phyloP scores from a whole-genome alignment of 2,797 vertebrate species.

The Neosalanx taihuensis region DNA sequence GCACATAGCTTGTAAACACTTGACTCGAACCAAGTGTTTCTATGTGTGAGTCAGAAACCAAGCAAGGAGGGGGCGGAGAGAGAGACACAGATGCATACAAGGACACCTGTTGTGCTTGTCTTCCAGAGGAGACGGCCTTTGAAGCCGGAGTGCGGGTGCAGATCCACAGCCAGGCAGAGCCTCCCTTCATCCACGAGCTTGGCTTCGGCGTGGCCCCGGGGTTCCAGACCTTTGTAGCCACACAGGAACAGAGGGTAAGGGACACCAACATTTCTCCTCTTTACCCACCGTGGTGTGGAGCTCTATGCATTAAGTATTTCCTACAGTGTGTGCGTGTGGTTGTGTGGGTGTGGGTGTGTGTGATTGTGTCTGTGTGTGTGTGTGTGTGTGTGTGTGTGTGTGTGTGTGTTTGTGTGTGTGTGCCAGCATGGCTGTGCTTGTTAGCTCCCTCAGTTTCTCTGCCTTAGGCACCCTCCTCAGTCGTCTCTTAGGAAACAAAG shows the following conservation, averaged over 20 bases:
- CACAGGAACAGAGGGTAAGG: constrained; percentile 95
- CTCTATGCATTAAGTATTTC: constrained; percentile 3
- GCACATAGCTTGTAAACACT: background rate
- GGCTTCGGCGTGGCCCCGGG: constrained; percentile 98
- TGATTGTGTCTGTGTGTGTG: background rate
- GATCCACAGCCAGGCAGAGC: constrained; percentile 98
- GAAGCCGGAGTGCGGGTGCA: constrained; percentile 97
- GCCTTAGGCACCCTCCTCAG: background rate
- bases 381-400: background rate
- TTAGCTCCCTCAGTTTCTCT: background rate
- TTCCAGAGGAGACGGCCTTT: constrained; percentile 93
- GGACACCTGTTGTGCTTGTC: constrained; percentile 12
- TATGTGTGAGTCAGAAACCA: no score
- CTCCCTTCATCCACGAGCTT: constrained; percentile 94
- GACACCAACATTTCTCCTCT: background rate
- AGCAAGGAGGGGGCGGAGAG: no score
- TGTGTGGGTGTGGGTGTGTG: background rate
- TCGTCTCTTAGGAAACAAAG: constrained; percentile 30
- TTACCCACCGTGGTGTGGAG: background rate
- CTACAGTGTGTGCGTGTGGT: constrained; percentile 16
- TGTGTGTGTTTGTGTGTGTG: background rate
- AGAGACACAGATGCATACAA: background rate
- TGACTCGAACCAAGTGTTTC: background rate
- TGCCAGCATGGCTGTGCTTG: background rate
- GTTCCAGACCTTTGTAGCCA: constrained; percentile 98